phyloP scores from a whole-genome alignment of 1,140 invertebrate genomes.

The Pachyrhynchus sulphureomaculatus region DNA sequence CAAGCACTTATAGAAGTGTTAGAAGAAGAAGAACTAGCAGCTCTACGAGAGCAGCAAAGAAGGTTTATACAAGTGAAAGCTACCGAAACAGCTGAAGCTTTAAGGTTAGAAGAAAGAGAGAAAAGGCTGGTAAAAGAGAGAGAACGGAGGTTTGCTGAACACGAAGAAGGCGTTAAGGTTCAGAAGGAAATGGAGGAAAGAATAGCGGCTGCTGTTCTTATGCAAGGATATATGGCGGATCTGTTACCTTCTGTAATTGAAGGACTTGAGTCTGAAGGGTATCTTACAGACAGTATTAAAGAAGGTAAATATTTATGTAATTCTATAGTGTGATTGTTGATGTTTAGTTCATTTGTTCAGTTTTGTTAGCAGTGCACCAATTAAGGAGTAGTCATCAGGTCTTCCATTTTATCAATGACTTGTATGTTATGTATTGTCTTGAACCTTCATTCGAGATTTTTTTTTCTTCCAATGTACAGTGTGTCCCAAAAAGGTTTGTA shows the following conservation, averaged over 20 bases:
- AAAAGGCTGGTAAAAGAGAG: constrained; percentile 57
- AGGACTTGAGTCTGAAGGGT: constrained; percentile 73
- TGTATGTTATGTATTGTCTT: no score
- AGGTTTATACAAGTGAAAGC: constrained; percentile 74
- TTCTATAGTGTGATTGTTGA: no score
- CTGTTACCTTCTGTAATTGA: constrained; percentile 81
- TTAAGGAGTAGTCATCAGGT: no score
- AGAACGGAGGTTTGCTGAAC: constrained; percentile 60
- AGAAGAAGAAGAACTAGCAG: constrained; percentile 74
- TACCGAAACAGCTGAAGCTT: constrained; percentile 75
- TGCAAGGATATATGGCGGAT: constrained; percentile 80
- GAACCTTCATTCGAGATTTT: no score
- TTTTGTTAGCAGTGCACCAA: no score
- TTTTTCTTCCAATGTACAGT: no score
- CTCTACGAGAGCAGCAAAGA: constrained; percentile 74
- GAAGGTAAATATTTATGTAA: constrained; percentile 60
- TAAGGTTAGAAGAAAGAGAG: constrained; percentile 73
- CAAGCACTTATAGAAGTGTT: constrained; percentile 82
- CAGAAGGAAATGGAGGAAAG: constrained; percentile 75
- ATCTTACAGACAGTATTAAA: constrained; percentile 70
- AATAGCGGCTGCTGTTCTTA: constrained; percentile 76
- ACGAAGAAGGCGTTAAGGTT: constrained; percentile 56
- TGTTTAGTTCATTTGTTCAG: no score
- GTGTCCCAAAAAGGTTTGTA: no score
- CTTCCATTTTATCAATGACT: no score